Percentiles rank a stretch among this genome's conserved stretches.
These are phyloP conservation scores for Hydropsyche betteni DNA, from an alignment of 2,888 invertebrate genomes.

Conservation along the genomic window DNA sequence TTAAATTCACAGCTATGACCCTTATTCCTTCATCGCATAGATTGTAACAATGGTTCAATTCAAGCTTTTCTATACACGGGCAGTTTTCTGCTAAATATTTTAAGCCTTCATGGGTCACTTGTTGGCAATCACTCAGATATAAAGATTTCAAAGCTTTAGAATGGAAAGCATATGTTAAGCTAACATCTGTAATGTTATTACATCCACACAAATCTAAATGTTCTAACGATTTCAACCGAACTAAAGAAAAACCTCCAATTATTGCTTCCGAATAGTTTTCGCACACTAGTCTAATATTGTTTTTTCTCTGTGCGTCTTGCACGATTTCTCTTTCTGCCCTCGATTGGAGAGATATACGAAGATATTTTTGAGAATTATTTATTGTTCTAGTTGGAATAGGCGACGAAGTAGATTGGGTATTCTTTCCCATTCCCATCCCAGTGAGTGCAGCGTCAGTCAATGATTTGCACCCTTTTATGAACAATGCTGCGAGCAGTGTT, in stretches of 20 bases:
- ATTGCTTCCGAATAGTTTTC: constrained; percentile 63
- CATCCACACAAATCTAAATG: constrained; percentile 74
- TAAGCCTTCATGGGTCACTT: constrained; percentile 73
- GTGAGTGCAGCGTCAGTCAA: constrained; percentile 77
- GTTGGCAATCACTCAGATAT: constrained; percentile 74
- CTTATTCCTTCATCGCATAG: constrained; percentile 71
- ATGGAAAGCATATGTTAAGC: constrained; percentile 73
- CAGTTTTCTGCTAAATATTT: constrained; percentile 71
- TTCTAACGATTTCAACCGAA: constrained; percentile 65
- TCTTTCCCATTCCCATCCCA: constrained; percentile 67
- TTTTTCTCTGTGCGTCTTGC: constrained; percentile 71
- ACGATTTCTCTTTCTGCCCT: constrained; percentile 76
- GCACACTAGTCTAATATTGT: constrained; percentile 70
- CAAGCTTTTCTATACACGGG: constrained; percentile 74
- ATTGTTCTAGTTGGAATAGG: constrained; percentile 52
- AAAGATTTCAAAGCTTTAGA: constrained; percentile 72
- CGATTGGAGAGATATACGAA: constrained; percentile 69
- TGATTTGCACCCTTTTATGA: constrained; percentile 73
- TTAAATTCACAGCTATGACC: constrained; percentile 59
- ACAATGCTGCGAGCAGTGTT: constrained; percentile 67
- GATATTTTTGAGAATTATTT: constrained; percentile 51
- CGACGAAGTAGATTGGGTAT: constrained; percentile 51
- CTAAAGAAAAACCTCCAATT: constrained; percentile 65
- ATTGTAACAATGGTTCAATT: constrained; percentile 73
- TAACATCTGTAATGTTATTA: constrained; percentile 76